These are phyloP conservation scores for Chloroclystis v-ata DNA, from an alignment of 2,888 invertebrate genomes.

Conservation along the genomic window DNA sequence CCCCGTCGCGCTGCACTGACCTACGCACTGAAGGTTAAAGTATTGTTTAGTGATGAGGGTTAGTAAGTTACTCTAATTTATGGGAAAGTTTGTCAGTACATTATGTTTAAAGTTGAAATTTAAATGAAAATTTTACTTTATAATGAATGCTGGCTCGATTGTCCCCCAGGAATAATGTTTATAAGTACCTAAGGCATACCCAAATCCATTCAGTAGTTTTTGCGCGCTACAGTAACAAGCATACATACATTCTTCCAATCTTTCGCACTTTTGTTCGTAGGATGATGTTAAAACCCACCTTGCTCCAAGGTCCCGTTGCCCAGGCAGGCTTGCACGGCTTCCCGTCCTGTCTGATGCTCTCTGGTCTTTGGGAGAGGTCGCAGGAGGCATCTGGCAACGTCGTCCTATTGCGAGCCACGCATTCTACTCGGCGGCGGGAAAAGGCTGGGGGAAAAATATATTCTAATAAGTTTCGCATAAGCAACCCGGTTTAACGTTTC, in stretches of 20 bases:
- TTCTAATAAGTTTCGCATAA: no score
- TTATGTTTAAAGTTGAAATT: no score
- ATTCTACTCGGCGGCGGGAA: constrained; percentile 62
- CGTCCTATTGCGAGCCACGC: constrained; percentile 70
- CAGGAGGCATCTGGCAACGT: constrained; percentile 75
- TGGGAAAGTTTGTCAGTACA: no score
- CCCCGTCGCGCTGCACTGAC: constrained; percentile 87
- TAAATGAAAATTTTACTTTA: no score
- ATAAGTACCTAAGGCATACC: no score
- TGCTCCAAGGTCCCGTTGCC: constrained; percentile 95
- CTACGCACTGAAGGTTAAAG: constrained; percentile 83
- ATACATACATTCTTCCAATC: no score
- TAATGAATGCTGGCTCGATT: no score
- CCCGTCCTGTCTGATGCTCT: constrained; percentile 87
- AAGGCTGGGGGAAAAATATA: constrained; percentile 39
- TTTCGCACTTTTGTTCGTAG: neutral
- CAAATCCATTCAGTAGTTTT: no score
- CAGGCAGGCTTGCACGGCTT: constrained; percentile 93
- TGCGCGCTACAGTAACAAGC: no score
- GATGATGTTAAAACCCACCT: constrained; percentile 75
- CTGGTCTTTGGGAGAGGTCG: constrained; percentile 84
- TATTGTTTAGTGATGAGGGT: neutral
- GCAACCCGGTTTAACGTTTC: no score
- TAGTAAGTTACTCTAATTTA: no score
- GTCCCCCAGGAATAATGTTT: no score